Percentiles rank a stretch among this genome's conserved stretches.
Evolutionary conservation across 2,797 vertebrate genomes (phyloP).

Genomic region (Megalops cyprinoides): DNA sequence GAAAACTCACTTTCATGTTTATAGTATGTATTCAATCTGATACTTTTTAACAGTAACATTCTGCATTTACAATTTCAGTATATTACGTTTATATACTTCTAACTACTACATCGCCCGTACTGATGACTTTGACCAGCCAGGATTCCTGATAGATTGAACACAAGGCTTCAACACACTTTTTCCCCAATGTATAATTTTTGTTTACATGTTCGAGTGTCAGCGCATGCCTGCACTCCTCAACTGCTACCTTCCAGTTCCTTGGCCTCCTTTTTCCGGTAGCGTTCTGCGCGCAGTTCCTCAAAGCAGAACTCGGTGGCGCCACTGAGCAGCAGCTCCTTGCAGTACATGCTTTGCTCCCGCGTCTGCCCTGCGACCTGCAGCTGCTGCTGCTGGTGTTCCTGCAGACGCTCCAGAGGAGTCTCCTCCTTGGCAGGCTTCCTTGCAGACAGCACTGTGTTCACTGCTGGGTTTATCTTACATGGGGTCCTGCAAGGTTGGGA

Average conservation of each 20-base stretch:
- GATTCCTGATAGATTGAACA: neutral
- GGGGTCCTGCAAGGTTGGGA: slow-evolving; percentile 79
- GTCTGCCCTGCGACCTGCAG: slow-evolving; percentile 73
- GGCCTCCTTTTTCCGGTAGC: slow-evolving; percentile 81
- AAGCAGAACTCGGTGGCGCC: slow-evolving; percentile 91
- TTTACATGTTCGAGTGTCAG: neutral
- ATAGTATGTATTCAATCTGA: neutral
- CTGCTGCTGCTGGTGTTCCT: slow-evolving; percentile 75
- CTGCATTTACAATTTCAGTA: slow-evolving; percentile 1
- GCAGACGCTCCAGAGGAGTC: slow-evolving; percentile 86
- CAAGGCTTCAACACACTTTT: neutral
- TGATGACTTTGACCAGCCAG: neutral
- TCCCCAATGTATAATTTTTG: neutral
- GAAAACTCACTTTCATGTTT: neutral
- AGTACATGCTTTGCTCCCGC: slow-evolving; percentile 87
- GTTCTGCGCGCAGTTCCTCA: slow-evolving; percentile 90
- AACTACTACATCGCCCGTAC: neutral
- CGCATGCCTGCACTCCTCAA: slow-evolving; percentile 8
- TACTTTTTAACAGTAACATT: neutral
- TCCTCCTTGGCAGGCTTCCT: slow-evolving; percentile 83
- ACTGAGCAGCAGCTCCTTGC: slow-evolving; percentile 88
- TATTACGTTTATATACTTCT: neutral
- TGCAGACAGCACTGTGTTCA: slow-evolving; percentile 83
- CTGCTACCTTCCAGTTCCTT: slow-evolving; percentile 64
- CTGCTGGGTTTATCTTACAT: slow-evolving; percentile 89